phyloP scores from a whole-genome alignment of 2,888 invertebrate genomes.

The Chaitophorus viminalis region DNA sequence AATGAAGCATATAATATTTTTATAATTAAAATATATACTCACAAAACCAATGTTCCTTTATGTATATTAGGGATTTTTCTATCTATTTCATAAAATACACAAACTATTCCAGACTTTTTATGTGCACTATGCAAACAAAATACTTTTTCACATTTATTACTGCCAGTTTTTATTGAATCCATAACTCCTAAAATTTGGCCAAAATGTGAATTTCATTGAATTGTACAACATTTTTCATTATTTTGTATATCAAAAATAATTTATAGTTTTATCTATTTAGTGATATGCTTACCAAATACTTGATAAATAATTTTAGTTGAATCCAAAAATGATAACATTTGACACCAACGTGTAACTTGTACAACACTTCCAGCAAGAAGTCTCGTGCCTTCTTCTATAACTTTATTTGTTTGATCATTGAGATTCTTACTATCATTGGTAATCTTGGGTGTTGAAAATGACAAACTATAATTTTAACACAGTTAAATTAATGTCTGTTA shows the following conservation, averaged over 20 bases:
- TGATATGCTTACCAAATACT: slow-evolving; percentile 25
- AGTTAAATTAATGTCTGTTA: background rate
- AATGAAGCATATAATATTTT: background rate
- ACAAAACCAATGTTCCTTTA: slow-evolving; percentile 45
- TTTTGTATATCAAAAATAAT: too few species aligned
- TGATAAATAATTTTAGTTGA: slow-evolving; percentile 41
- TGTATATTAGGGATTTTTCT: slow-evolving; percentile 27
- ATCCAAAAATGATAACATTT: slow-evolving; percentile 13
- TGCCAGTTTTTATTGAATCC: slow-evolving; percentile 26
- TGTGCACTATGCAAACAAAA: slow-evolving; percentile 23
- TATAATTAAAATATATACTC: background rate
- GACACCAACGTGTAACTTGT: slow-evolving; percentile 21
- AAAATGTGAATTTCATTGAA: background rate
- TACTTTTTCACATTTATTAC: slow-evolving; percentile 39
- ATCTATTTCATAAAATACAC: slow-evolving; percentile 58
- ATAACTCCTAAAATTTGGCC: slow-evolving; percentile 23
- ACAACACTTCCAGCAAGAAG: slow-evolving; percentile 42
- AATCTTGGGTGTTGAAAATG: background rate
- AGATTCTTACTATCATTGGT: background rate
- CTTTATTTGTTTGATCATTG: background rate
- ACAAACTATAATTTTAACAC: background rate
- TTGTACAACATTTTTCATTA: too few species aligned
- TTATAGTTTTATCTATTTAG: background rate
- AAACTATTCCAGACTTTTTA: slow-evolving; percentile 28
- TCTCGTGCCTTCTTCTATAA: slow-evolving; percentile 11